phyloP scores from a whole-genome alignment of 2,113 vertebrate species.

The Halcyon senegalensis region DNA sequence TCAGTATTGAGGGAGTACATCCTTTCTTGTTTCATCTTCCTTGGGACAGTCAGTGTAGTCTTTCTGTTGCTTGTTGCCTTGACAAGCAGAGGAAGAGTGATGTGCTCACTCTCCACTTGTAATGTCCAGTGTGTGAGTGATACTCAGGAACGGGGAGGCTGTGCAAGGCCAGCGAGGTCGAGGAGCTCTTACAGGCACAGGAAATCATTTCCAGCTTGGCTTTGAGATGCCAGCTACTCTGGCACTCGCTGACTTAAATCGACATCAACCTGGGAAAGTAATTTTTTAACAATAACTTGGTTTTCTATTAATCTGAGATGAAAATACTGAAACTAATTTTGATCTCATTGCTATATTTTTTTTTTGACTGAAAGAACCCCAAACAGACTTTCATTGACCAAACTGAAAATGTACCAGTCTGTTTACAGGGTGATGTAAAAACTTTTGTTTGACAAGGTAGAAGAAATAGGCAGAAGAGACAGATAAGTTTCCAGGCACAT shows the following conservation, averaged over 20 bases:
- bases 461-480: background rate
- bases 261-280: background rate
- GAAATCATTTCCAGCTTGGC: background rate
- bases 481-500: background rate
- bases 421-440: background rate
- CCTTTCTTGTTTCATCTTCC: background rate
- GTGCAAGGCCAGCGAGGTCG: background rate
- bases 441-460: background rate
- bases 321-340: background rate
- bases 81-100: background rate
- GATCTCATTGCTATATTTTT: accelerated
- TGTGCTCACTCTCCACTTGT: background rate
- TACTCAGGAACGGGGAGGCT: background rate
- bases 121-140: background rate
- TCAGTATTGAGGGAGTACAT: background rate
- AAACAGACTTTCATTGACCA: background rate
- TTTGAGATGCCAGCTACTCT: background rate
- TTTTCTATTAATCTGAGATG: background rate
- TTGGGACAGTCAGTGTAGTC: background rate
- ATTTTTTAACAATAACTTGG: background rate
- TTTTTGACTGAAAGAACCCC: accelerated
- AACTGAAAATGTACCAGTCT: background rate
- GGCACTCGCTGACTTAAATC: background rate
- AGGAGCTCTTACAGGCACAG: background rate
- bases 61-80: background rate